Evolutionary conservation across 2,113 vertebrate species (phyloP).

Genomic region (Boleophthalmus pectinirostris): DNA sequence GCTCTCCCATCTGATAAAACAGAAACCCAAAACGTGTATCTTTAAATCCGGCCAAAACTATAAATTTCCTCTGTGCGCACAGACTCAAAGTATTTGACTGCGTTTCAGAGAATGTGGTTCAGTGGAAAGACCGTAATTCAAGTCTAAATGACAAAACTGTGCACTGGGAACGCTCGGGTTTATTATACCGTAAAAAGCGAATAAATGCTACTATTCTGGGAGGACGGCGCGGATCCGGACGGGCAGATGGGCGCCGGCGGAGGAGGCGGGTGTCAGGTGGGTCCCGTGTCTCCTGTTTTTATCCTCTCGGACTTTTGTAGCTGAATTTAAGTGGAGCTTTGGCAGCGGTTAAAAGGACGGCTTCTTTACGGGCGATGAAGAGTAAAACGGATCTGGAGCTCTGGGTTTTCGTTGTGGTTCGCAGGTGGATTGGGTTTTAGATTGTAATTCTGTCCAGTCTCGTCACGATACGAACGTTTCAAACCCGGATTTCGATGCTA

Average conservation of each 20-base stretch:
- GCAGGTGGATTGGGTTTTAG: background rate
- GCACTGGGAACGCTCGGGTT: background rate
- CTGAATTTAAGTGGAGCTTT: background rate
- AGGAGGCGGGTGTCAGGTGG: background rate
- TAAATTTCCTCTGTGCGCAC: background rate
- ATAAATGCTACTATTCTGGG: background rate
- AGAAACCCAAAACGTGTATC: background rate
- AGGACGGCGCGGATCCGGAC: background rate
- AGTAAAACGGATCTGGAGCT: background rate
- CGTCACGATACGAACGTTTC: too few relatives aligned
- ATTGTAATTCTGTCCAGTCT: too few relatives aligned
- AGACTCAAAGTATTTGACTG: conserved; percentile 1
- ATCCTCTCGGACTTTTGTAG: background rate
- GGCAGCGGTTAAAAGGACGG: conserved; percentile 2
- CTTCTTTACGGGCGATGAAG: background rate
- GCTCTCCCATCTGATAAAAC: background rate
- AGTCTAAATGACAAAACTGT: background rate
- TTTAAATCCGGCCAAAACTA: background rate
- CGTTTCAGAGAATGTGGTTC: background rate
- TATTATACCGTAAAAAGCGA: background rate
- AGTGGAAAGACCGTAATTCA: background rate
- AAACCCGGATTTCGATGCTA: too few relatives aligned
- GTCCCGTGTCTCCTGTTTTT: background rate
- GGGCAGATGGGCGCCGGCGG: background rate
- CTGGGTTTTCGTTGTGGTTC: conserved; percentile 1